phyloP scores from a whole-genome alignment of 2,888 invertebrate genomes.

The Cepaea hortensis region DNA sequence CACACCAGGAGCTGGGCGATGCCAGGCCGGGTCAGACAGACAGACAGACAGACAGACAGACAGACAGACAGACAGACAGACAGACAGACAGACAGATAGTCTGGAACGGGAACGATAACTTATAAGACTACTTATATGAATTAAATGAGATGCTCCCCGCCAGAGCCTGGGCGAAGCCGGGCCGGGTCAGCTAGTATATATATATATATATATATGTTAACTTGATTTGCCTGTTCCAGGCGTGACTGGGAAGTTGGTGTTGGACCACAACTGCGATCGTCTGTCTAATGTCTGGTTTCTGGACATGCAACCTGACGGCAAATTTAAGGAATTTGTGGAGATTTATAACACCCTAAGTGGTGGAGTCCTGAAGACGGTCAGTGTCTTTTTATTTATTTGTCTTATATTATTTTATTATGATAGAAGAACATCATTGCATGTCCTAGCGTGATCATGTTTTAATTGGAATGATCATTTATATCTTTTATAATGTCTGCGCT shows the following conservation, averaged over 20 bases:
- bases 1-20: too few species aligned
- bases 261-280: conserved; percentile 64
- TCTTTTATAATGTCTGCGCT: not conserved
- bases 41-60: too few species aligned
- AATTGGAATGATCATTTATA: too few species aligned
- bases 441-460: not conserved
- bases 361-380: conserved; percentile 46
- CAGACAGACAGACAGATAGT: too few species aligned
- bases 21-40: too few species aligned
- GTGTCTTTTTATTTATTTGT: not conserved
- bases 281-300: conserved; percentile 65
- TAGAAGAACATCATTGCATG: not conserved
- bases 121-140: too few species aligned
- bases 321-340: conserved; percentile 59
- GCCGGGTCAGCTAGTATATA: too few species aligned
- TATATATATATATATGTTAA: too few species aligned
- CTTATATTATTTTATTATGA: not conserved
- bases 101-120: too few species aligned
- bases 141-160: too few species aligned
- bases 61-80: too few species aligned
- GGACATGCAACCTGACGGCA: conserved; percentile 67
- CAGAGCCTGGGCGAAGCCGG: too few species aligned
- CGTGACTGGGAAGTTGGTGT: conserved; percentile 61
- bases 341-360: conserved; percentile 55
- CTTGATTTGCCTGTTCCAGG: conserved; percentile 50